These are phyloP conservation scores for Caenorhabditis becei DNA, from an alignment of 2,888 invertebrate species.

Conservation along the genomic window DNA sequence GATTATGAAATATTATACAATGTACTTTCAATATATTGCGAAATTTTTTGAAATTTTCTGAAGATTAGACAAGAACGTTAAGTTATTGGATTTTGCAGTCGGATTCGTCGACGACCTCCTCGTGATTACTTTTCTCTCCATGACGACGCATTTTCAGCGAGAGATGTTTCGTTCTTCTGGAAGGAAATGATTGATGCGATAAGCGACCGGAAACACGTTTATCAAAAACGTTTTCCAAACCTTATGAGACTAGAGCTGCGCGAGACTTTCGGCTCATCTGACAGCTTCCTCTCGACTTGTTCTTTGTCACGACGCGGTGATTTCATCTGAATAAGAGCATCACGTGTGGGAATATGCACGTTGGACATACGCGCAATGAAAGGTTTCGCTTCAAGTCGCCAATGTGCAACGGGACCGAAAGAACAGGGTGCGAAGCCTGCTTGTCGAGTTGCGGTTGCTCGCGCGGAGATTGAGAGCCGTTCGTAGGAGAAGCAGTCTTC, in stretches of 20 bases:
- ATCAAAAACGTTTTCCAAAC: conserved; percentile 29
- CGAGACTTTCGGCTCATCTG: conserved; percentile 67
- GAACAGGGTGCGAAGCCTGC: conserved; percentile 63
- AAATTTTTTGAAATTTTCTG: background rate
- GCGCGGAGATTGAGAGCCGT: conserved; percentile 44
- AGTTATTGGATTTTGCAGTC: conserved; percentile 72
- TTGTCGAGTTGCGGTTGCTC: conserved; percentile 61
- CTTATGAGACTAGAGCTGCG: conserved; percentile 66
- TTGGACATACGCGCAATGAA: conserved; percentile 64
- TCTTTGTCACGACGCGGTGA: conserved; percentile 70
- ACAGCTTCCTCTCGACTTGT: conserved; percentile 57
- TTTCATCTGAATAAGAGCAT: conserved; percentile 63
- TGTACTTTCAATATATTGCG: background rate
- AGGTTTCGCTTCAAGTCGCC: conserved; percentile 70
- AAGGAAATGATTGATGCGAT: conserved; percentile 7
- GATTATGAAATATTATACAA: conserved; percentile 3
- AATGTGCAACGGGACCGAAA: conserved; percentile 57
- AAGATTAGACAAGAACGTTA: background rate
- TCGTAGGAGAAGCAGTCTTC: conserved; percentile 21
- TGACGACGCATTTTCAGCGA: conserved; percentile 76
- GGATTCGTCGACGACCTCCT: conserved; percentile 69
- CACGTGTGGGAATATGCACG: conserved; percentile 40
- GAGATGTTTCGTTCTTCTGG: conserved; percentile 75
- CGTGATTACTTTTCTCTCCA: conserved; percentile 66
- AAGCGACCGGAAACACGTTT: background rate